Evolutionary conservation across 2,113 vertebrate species (phyloP).

Genomic region (Electrona antarctica): DNA sequence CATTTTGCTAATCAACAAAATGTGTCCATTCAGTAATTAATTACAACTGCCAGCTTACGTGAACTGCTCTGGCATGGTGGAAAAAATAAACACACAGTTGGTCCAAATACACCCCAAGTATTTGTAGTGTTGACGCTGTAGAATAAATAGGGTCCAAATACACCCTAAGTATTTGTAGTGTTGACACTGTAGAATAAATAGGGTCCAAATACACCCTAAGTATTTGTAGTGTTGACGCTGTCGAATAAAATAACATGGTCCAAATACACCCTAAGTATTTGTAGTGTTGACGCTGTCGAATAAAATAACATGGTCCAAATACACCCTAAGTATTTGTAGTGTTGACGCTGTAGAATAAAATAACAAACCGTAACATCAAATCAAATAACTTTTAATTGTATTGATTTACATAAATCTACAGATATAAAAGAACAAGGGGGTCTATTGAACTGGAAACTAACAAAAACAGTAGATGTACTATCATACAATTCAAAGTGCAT

Average conservation of each 20-base stretch:
- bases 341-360: neutral
- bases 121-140: neutral
- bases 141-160: neutral
- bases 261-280: too few relatives aligned
- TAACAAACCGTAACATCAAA: constrained; percentile 26
- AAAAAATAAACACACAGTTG: too few relatives aligned
- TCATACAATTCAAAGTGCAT: constrained; percentile 91
- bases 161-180: too few relatives aligned
- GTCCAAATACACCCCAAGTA: too few relatives aligned
- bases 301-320: neutral
- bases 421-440: constrained; percentile 72
- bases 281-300: neutral
- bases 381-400: constrained; percentile 62
- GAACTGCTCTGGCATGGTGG: too few relatives aligned
- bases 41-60: too few relatives aligned
- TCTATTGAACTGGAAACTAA: constrained; percentile 60
- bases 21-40: too few relatives aligned
- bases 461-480: constrained; percentile 67
- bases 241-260: neutral
- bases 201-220: too few relatives aligned
- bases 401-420: constrained; percentile 75
- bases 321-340: too few relatives aligned
- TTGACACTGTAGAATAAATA: neutral
- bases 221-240: neutral
- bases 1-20: too few relatives aligned